Evolutionary conservation across 2,113 vertebrate genomes (phyloP).

Genomic region (Phylloscopus trochiloides): DNA sequence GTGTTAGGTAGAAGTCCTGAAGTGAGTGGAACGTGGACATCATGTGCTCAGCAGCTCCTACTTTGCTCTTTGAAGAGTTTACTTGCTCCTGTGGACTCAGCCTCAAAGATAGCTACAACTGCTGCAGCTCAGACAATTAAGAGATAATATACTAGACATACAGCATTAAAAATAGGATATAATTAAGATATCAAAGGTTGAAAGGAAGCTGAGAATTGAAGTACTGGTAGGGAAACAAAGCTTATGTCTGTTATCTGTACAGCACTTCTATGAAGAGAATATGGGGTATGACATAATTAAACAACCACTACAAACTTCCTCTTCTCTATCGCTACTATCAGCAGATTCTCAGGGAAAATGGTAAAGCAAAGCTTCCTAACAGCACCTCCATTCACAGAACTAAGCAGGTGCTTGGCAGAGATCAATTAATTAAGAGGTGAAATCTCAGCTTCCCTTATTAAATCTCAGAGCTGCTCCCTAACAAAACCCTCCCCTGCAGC

Average conservation of each 20-base stretch:
- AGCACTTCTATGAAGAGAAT: neutral
- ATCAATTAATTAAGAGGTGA: neutral
- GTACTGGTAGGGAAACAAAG: neutral
- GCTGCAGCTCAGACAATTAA: neutral
- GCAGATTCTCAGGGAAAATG: neutral
- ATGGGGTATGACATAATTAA: neutral
- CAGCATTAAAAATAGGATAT: constrained; percentile 14
- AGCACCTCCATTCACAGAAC: neutral
- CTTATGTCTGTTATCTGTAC: neutral
- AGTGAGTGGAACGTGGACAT: accelerated
- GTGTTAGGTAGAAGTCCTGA: neutral
- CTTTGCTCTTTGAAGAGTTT: neutral
- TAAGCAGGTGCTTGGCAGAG: neutral
- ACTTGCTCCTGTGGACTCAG: neutral
- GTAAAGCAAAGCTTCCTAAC: neutral
- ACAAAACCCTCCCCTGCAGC: neutral
- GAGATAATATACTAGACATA: neutral
- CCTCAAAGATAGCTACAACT: neutral
- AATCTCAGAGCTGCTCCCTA: neutral
- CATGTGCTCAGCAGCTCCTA: accelerated
- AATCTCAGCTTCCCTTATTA: neutral
- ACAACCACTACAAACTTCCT: constrained; percentile 31
- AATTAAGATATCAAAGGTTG: constrained; percentile 40
- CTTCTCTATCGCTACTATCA: neutral
- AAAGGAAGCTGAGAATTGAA: constrained; percentile 39